Conservation (phyloP, 1,140 invertebrate genomes). For the Cryptotermes secundus region DNA sequence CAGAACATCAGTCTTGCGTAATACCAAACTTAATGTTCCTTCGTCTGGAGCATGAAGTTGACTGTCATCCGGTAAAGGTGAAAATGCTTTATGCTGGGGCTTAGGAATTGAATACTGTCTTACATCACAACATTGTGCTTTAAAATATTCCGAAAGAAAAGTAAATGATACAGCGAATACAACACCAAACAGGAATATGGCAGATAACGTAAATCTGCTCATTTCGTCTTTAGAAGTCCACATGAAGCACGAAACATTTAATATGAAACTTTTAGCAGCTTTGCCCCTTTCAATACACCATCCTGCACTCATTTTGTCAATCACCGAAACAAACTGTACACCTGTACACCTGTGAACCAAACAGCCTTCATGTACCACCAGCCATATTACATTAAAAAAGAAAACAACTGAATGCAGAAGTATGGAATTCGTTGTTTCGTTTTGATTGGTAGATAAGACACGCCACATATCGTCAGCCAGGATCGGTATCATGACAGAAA, state of each 20-base stretch:
- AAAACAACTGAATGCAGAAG: too few species aligned
- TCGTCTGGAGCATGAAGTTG: conserved; percentile 47
- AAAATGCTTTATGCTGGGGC: conserved; percentile 37
- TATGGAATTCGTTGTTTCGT: too few species aligned
- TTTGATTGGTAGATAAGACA: too few species aligned
- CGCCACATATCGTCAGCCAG: too few species aligned
- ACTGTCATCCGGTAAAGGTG: conserved; percentile 44
- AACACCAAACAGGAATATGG: conserved; percentile 41
- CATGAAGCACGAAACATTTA: conserved; percentile 23
- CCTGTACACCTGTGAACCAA: neutral
- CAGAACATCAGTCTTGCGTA: conserved; percentile 32
- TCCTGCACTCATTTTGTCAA: neutral
- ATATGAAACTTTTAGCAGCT: conserved; percentile 27
- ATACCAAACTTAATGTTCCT: conserved; percentile 40
- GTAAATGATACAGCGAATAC: conserved; percentile 41
- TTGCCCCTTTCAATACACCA: conserved; percentile 23
- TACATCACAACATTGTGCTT: conserved; percentile 33
- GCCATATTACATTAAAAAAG: too few species aligned
- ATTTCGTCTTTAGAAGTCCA: conserved; percentile 28
- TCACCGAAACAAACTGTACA: neutral
- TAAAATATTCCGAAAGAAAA: conserved; percentile 42
- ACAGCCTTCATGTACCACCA: neutral
- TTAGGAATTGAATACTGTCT: neutral
- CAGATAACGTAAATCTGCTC: conserved; percentile 40
- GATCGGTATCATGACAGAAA: too few species aligned